phyloP scores from a whole-genome alignment of 2,797 vertebrate genomes.

The Balearica regulorum region DNA sequence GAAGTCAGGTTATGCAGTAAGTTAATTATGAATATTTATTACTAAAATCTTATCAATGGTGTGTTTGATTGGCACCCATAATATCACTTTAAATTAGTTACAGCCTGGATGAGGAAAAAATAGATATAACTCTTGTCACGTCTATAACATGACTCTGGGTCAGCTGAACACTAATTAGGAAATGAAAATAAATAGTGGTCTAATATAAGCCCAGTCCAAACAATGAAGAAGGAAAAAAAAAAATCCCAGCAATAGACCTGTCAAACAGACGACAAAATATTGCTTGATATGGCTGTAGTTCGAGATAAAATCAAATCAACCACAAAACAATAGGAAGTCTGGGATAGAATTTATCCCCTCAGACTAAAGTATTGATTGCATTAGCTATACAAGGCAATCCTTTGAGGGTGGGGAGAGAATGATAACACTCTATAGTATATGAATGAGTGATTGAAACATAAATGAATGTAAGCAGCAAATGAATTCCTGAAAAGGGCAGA shows the following conservation, averaged over 20 bases:
- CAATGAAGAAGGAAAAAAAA: background rate
- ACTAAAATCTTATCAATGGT: background rate
- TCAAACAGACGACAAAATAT: slow-evolving; percentile 38
- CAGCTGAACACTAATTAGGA: slow-evolving; percentile 33
- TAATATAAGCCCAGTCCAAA: background rate
- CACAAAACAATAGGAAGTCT: slow-evolving; percentile 35
- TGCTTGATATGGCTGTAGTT: slow-evolving; percentile 40
- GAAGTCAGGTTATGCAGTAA: background rate
- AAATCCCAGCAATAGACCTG: background rate
- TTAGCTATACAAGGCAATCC: slow-evolving; percentile 9
- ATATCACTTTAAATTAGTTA: slow-evolving; percentile 15
- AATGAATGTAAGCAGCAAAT: slow-evolving; percentile 36
- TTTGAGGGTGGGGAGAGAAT: slow-evolving; percentile 13
- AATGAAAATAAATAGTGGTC: slow-evolving; percentile 37
- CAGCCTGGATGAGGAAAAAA: background rate
- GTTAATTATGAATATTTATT: slow-evolving; percentile 31
- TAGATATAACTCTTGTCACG: background rate
- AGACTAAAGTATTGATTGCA: slow-evolving; percentile 9
- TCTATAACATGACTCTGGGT: background rate
- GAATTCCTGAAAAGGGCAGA: slow-evolving; percentile 57
- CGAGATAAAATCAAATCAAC: slow-evolving; percentile 52
- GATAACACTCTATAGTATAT: background rate
- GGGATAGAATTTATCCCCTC: slow-evolving; percentile 11
- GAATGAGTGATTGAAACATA: slow-evolving; percentile 35
- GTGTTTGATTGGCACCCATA: background rate